Conservation (phyloP, 2,113 vertebrate species). For the Lates calcarifer region DNA sequence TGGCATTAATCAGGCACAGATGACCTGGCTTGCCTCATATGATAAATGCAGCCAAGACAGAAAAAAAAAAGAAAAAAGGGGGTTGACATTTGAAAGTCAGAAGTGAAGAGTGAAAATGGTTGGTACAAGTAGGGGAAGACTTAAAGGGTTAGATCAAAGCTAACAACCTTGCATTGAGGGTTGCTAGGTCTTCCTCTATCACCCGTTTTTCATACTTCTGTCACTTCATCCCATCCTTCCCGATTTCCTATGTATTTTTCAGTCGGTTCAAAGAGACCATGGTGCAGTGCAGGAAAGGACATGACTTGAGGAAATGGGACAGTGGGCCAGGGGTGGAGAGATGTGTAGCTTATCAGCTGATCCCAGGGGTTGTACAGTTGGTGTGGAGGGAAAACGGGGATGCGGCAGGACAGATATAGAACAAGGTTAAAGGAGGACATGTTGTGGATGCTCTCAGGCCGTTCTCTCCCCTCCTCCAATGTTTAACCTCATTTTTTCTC, state of each 20-base stretch:
- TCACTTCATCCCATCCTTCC: background rate
- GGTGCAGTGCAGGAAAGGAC: slow-evolving; percentile 37
- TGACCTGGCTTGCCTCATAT: slow-evolving; percentile 44
- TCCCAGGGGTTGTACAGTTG: slow-evolving; percentile 60
- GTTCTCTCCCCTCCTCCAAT: slow-evolving; percentile 45
- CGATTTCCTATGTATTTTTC: slow-evolving; percentile 11
- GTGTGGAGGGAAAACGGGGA: slow-evolving; percentile 46
- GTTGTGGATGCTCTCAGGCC: slow-evolving; percentile 57
- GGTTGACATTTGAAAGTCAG: slow-evolving; percentile 55
- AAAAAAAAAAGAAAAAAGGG: background rate
- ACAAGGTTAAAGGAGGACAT: slow-evolving; percentile 70
- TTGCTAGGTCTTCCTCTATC: background rate
- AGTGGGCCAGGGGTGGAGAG: slow-evolving; percentile 33
- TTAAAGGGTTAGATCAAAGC: slow-evolving; percentile 49
- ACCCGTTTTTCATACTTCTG: slow-evolving; percentile 6
- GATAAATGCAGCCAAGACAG: slow-evolving; percentile 38
- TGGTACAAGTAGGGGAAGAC: slow-evolving; percentile 20
- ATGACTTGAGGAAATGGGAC: slow-evolving; percentile 58
- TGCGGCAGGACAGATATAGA: slow-evolving; percentile 66
- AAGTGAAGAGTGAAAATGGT: slow-evolving; percentile 27
- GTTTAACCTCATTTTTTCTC: slow-evolving; percentile 64
- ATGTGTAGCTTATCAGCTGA: slow-evolving; percentile 53
- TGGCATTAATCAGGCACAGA: slow-evolving; percentile 59
- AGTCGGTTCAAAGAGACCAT: slow-evolving; percentile 14
- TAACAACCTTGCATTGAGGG: background rate